Conservation (phyloP, 2,888 invertebrate genomes). For the Sminthurides aquaticus region DNA sequence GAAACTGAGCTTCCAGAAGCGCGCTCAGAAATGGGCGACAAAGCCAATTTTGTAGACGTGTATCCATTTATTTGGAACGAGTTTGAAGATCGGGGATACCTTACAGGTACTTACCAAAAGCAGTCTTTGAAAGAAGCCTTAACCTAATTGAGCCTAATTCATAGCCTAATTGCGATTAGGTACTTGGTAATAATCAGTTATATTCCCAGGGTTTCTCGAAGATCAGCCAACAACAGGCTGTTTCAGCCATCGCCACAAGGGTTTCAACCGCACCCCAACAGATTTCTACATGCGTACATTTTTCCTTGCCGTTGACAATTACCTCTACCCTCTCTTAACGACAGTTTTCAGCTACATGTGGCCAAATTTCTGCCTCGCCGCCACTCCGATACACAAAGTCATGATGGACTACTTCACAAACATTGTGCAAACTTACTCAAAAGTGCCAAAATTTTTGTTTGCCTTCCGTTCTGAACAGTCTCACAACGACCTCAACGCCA, state of each 20-base stretch:
- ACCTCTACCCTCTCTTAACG: slow-evolving; percentile 18
- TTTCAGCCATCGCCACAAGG: slow-evolving; percentile 48
- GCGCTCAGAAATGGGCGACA: slow-evolving; percentile 11
- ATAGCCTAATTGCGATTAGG: too few relatives aligned
- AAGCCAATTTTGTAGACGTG: slow-evolving; percentile 38
- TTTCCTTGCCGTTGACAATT: slow-evolving; percentile 44
- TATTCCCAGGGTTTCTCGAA: slow-evolving; percentile 46
- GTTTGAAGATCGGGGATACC: slow-evolving; percentile 46
- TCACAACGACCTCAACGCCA: slow-evolving; percentile 47
- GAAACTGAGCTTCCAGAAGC: slow-evolving; percentile 46
- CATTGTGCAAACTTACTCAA: slow-evolving; percentile 43
- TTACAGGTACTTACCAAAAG: slow-evolving; percentile 44
- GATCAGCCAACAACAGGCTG: slow-evolving; percentile 47
- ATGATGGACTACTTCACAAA: slow-evolving; percentile 44
- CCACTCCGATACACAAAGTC: slow-evolving; percentile 44
- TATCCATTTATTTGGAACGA: slow-evolving; percentile 48
- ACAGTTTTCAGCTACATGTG: slow-evolving; percentile 23
- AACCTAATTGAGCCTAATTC: too few relatives aligned
- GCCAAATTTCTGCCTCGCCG: slow-evolving; percentile 44
- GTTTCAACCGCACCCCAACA: slow-evolving; percentile 47
- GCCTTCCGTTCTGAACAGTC: slow-evolving; percentile 47
- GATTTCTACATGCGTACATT: slow-evolving; percentile 48
- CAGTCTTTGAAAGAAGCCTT: too few relatives aligned
- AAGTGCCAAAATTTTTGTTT: slow-evolving; percentile 45
- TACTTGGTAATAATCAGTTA: not conserved